Evolutionary conservation across 2,888 invertebrate species (phyloP).

Genomic region (Brachypalpus laphriformis): DNA sequence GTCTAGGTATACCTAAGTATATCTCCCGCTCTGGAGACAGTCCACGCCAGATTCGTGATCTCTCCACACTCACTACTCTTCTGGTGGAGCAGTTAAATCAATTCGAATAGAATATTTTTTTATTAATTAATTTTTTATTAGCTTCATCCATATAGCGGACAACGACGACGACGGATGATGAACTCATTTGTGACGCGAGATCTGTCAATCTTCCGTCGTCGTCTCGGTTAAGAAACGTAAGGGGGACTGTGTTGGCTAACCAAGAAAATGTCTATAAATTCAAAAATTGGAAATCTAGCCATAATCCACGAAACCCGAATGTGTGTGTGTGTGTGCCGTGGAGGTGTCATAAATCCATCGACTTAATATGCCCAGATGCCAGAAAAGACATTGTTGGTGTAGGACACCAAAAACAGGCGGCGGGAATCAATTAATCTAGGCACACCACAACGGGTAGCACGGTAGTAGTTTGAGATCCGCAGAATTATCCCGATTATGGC

Average conservation of each 20-base stretch:
- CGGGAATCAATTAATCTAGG: constrained; percentile 52
- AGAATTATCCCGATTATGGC: constrained; percentile 41
- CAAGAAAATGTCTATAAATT: constrained; percentile 20
- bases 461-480: constrained; percentile 9
- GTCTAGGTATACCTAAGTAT: neutral
- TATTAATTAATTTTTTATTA: constrained; percentile 45
- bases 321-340: neutral
- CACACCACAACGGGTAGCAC: constrained; percentile 34
- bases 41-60: neutral
- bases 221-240: neutral
- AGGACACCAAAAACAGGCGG: constrained; percentile 42
- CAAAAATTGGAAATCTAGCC: constrained; percentile 19
- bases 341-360: constrained; percentile 55
- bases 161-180: constrained; percentile 42
- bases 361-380: constrained; percentile 53
- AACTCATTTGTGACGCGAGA: constrained; percentile 66
- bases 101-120: neutral
- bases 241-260: neutral
- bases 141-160: neutral
- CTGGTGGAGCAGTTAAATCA: constrained; percentile 22
- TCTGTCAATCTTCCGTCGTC: constrained; percentile 43
- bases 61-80: constrained; percentile 4
- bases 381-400: constrained; percentile 26
- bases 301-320: constrained; percentile 23
- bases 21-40: neutral